Evolutionary conservation across 1,140 invertebrate species (phyloP).

Genomic region (Lepidurus packardi): DNA sequence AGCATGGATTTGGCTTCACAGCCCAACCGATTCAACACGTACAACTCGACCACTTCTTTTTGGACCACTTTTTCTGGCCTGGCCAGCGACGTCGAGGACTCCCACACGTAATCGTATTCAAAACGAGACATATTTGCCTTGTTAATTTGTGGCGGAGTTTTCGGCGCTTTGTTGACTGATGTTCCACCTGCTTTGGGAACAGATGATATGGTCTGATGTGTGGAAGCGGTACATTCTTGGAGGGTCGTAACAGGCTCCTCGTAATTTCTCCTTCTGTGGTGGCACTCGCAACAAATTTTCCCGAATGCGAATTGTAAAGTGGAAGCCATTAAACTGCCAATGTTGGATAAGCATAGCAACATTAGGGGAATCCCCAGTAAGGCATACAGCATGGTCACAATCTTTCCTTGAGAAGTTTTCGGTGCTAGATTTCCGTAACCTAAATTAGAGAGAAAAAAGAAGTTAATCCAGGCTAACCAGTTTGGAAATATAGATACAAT

Average conservation of each 20-base stretch:
- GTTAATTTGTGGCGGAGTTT: conserved; percentile 10
- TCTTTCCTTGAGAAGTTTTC: conserved; percentile 66
- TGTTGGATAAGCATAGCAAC: conserved; percentile 75
- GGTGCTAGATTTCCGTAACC: conserved; percentile 74
- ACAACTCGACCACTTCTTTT: conserved; percentile 24
- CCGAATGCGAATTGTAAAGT: conserved; percentile 65
- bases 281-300: conserved; percentile 53
- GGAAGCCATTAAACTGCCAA: conserved; percentile 71
- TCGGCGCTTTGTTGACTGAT: neutral
- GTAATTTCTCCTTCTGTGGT: neutral
- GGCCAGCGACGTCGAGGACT: conserved; percentile 33
- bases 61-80: conserved; percentile 31
- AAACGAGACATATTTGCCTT: conserved; percentile 25
- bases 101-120: conserved; percentile 26
- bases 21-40: conserved; percentile 1
- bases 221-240: neutral
- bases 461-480: neutral
- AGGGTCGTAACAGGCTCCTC: conserved; percentile 12
- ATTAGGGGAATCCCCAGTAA: conserved; percentile 76
- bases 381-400: conserved; percentile 81
- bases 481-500: conserved; percentile 5
- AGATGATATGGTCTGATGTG: neutral
- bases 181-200: neutral
- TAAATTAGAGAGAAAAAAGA: conserved; percentile 44
- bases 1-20: conserved; percentile 35